Conservation (phyloP, 1,140 invertebrate species). For the Latrodectus geometricus region DNA sequence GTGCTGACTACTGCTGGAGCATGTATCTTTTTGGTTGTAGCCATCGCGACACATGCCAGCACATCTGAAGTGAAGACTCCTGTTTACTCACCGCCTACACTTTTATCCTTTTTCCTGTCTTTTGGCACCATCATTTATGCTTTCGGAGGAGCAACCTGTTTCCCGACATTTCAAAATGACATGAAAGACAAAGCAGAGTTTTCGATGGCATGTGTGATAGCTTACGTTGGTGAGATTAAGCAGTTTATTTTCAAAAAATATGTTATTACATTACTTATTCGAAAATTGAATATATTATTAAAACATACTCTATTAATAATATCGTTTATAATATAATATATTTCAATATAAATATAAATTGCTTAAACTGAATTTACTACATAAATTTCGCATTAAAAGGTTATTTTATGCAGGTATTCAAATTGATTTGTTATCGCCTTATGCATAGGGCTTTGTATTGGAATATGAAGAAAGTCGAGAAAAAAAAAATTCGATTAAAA, state of each 20-base stretch:
- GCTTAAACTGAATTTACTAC: no score
- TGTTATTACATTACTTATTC: not conserved
- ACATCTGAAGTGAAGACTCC: not conserved
- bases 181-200: slow-evolving; percentile 75
- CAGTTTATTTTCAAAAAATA: not conserved
- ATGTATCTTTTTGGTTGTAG: slow-evolving; percentile 74
- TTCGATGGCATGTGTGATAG: slow-evolving; percentile 71
- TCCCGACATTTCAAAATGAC: slow-evolving; percentile 79
- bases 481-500: no score
- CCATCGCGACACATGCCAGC: not conserved
- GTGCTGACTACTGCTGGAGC: slow-evolving; percentile 73
- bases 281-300: no score
- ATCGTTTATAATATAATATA: no score
- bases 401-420: no score
- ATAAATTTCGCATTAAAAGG: no score
- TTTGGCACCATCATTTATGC: slow-evolving; percentile 77
- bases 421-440: no score
- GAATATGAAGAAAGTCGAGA: no score
- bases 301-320: no score
- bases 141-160: slow-evolving; percentile 77
- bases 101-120: slow-evolving; percentile 73
- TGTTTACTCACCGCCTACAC: slow-evolving; percentile 62
- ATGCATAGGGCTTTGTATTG: no score
- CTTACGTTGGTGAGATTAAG: slow-evolving; percentile 70
- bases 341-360: no score